Base-by-base conservation (phyloP, 2,888 invertebrate species). In the Drosophila barbarae region DNA sequence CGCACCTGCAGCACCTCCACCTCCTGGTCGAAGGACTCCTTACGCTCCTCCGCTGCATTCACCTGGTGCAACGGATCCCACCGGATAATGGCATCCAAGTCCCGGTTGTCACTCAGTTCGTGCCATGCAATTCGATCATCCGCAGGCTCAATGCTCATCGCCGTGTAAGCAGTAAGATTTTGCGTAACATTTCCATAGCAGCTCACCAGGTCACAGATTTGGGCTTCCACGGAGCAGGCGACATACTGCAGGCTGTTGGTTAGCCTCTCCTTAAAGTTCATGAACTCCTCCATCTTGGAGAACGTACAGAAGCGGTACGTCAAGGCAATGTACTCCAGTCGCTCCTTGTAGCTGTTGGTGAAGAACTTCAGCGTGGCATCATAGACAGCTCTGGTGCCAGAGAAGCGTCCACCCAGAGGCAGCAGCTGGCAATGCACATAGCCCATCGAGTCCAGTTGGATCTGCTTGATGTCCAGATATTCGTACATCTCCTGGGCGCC, bases 291-390 rank as follows among this genome's bases (percentile, higher is more conserved):
- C 74, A 98, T 92, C 91, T 98, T 97, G 75, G 94, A 93, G 90
- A 98, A 98, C 44, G 98, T 97, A 12, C 98, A 98, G 90, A 94
- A 98, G 87, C 98, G 97, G 90, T 98, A 98, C 9, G 96, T 95
- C 85, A 95, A 94, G 28, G 97, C 95, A 55, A 98, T 91, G 88
- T 97, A 96, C 88, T 98, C 98, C 49, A 96, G 93, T 83, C 96
- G 95, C 90, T 98, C 98, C 90, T 95, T 96, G 80, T 95, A 94
- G 88, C 96, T 97, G 70, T 94, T 93, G 42, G 94, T 92, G 89
- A 97, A 98, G 90, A 98, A 97, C 84, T 95, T 94, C 59, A 95
- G 90, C 12, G 96, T 95, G 50, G 93, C 91, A 52, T 95, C 94
- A 69, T 94, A 93, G 68, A 95, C 91, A 59, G 92, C 91, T 55